phyloP scores from a whole-genome alignment of 1,140 invertebrate species.

The Heliconius hewitsoni region DNA sequence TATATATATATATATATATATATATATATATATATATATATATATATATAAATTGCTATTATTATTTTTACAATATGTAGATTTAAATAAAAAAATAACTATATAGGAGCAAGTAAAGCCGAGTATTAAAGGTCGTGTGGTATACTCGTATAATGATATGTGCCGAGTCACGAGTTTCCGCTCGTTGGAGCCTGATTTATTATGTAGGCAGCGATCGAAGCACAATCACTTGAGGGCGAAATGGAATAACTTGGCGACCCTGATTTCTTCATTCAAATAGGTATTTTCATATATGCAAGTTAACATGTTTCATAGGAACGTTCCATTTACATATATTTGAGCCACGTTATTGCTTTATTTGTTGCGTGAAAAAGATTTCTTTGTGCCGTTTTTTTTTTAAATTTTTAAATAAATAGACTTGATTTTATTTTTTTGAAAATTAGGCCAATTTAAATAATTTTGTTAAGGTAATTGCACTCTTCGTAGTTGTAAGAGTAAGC shows the following conservation, averaged over 20 bases:
- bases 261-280: conserved; percentile 46
- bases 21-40: too few relatives aligned
- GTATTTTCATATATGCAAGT: conserved; percentile 22
- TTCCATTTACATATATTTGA: conserved; percentile 9
- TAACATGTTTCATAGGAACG: not conserved
- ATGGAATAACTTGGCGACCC: conserved; percentile 40
- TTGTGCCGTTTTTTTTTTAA: not conserved
- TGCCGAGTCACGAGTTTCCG: conserved; percentile 18
- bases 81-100: not conserved
- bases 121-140: not conserved
- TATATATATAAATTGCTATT: too few relatives aligned
- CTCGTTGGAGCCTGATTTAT: conserved; percentile 32
- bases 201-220: conserved; percentile 37
- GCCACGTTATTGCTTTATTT: conserved; percentile 1
- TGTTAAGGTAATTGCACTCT: too few relatives aligned
- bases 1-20: too few relatives aligned
- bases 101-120: not conserved
- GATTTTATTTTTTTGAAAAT: too few relatives aligned
- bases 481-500: too few relatives aligned
- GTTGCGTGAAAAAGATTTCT: not conserved
- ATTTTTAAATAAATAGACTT: too few relatives aligned
- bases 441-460: too few relatives aligned
- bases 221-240: conserved; percentile 35
- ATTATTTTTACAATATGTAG: not conserved
- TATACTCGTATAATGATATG: not conserved